Conservation (phyloP, 2,888 invertebrate species). For the Eurois occulta region DNA sequence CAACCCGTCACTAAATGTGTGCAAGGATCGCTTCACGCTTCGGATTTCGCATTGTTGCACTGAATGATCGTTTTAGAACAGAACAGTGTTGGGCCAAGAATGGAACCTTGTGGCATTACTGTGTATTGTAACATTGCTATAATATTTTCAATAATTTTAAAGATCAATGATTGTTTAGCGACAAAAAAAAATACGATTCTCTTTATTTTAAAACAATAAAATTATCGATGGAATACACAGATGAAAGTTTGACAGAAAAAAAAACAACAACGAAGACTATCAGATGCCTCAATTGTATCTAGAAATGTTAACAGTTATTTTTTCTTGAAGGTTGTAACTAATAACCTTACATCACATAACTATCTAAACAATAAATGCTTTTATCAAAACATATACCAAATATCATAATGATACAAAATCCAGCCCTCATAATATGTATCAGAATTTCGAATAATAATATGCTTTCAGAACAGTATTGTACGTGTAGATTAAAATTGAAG, state of each 20-base stretch:
- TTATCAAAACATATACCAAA: too few species aligned
- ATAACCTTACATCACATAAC: background rate
- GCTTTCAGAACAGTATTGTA: conserved; percentile 4
- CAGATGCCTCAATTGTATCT: background rate
- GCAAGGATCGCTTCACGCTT: conserved; percentile 31
- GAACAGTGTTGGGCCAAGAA: background rate
- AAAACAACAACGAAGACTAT: background rate
- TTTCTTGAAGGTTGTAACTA: background rate
- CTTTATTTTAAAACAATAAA: background rate
- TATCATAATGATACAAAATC: background rate
- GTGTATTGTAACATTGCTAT: background rate
- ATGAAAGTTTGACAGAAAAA: background rate
- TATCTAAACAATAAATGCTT: background rate
- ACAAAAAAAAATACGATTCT: background rate
- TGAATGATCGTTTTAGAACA: background rate
- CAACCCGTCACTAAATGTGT: conserved; percentile 45
- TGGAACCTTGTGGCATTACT: background rate
- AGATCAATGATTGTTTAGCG: background rate
- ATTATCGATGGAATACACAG: background rate
- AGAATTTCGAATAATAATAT: background rate
- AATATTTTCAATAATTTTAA: background rate
- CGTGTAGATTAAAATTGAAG: conserved; percentile 44
- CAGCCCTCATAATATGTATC: background rate
- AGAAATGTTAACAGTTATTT: background rate
- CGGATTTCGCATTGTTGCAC: background rate